phyloP scores from a whole-genome alignment of 2,797 vertebrate genomes.

The Sparus aurata region DNA sequence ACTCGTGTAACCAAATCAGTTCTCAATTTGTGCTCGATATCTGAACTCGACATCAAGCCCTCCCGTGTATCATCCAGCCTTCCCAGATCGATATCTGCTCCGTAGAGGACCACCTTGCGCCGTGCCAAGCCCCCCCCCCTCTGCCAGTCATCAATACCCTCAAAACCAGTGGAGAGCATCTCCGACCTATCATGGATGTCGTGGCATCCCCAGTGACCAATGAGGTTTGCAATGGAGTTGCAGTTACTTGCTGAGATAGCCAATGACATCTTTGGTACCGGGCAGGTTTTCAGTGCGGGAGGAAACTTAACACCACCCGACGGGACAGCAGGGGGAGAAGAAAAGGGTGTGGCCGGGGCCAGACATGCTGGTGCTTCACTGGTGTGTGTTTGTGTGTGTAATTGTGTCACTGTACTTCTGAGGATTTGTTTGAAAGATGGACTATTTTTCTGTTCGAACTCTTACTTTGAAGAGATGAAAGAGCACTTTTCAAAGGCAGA shows the following conservation, averaged over 20 bases:
- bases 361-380: slow-evolving; percentile 76
- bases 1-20: background rate
- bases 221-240: slow-evolving; percentile 67
- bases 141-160: slow-evolving; percentile 66
- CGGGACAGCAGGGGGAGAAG: slow-evolving; percentile 62
- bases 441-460: slow-evolving; percentile 1
- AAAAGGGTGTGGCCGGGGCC: slow-evolving; percentile 75
- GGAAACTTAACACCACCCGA: slow-evolving; percentile 79
- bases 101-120: slow-evolving; percentile 47
- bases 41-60: slow-evolving; percentile 29
- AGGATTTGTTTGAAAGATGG: slow-evolving; percentile 48
- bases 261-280: slow-evolving; percentile 78
- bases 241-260: slow-evolving; percentile 69
- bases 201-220: slow-evolving; percentile 67
- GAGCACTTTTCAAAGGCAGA: background rate
- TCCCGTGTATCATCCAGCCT: slow-evolving; percentile 25
- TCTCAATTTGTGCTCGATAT: slow-evolving; percentile 18
- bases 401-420: slow-evolving; percentile 27
- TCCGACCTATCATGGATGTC: slow-evolving; percentile 64
- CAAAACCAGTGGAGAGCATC: slow-evolving; percentile 52
- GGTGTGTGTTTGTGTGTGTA: slow-evolving; percentile 31
- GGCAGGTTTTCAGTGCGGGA: slow-evolving; percentile 76
- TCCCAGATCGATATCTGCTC: slow-evolving; percentile 57
- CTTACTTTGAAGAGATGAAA: slow-evolving; percentile 11
- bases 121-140: slow-evolving; percentile 31